Evolutionary conservation across 2,113 vertebrate genomes (phyloP).

Genomic region (Lampris megalopsis): DNA sequence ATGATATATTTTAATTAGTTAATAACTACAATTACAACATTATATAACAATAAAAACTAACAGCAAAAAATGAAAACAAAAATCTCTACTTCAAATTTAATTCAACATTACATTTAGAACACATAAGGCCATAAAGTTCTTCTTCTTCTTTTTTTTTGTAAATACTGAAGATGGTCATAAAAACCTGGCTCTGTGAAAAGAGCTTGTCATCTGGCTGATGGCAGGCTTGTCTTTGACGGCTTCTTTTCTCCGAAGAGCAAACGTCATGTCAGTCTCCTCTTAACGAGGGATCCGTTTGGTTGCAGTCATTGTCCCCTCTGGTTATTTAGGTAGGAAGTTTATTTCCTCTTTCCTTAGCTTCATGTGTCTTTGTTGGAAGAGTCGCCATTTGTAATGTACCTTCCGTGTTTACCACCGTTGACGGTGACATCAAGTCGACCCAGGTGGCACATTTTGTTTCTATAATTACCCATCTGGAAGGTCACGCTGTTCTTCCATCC

Average conservation of each 20-base stretch:
- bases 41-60: too few species aligned
- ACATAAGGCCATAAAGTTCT: too few species aligned
- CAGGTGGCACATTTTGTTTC: conserved; percentile 17
- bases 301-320: conserved; percentile 30
- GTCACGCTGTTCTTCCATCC: conserved; percentile 37
- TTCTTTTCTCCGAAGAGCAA: conserved; percentile 4
- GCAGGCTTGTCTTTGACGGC: too few species aligned
- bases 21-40: too few species aligned
- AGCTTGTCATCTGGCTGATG: too few species aligned
- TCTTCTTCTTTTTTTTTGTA: too few species aligned
- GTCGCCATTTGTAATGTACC: not conserved
- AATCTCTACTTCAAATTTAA: too few species aligned
- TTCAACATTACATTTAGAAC: too few species aligned
- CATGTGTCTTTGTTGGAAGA: conserved; percentile 48
- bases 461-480: conserved; percentile 43
- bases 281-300: conserved; percentile 33
- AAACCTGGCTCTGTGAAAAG: too few species aligned
- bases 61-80: too few species aligned
- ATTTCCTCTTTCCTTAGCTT: conserved; percentile 48
- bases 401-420: conserved; percentile 38
- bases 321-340: conserved; percentile 38
- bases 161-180: too few species aligned
- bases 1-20: too few species aligned
- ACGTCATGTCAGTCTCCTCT: conserved; percentile 30
- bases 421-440: conserved; percentile 27